These are phyloP conservation scores for Drosophila kikkawai DNA, from an alignment of 1,140 invertebrate genomes.

Conservation along the genomic window DNA sequence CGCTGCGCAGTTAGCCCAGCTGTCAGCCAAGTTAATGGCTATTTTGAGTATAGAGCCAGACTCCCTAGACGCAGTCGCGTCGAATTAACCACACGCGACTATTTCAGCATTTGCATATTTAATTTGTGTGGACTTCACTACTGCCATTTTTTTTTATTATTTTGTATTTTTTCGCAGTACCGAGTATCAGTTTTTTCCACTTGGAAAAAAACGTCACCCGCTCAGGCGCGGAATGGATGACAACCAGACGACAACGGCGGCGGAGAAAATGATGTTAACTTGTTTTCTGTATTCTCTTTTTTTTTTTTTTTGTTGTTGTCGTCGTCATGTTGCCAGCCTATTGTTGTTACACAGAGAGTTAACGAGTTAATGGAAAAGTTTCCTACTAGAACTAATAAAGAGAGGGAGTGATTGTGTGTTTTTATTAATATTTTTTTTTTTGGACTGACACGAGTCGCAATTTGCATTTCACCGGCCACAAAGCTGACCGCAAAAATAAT, in stretches of 20 bases:
- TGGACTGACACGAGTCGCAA: slow-evolving; percentile 41
- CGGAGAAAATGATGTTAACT: slow-evolving; percentile 59
- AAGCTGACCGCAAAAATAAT: slow-evolving; percentile 28
- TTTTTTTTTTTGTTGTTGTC: slow-evolving; percentile 18
- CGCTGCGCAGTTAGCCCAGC: slow-evolving; percentile 51
- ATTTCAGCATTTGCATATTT: slow-evolving; percentile 59
- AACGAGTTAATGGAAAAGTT: slow-evolving; percentile 80
- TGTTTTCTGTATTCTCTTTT: slow-evolving; percentile 14
- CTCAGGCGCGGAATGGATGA: slow-evolving; percentile 63
- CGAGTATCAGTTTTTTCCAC: slow-evolving; percentile 55
- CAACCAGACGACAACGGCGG: slow-evolving; percentile 54
- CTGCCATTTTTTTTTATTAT: neutral
- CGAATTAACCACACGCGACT: slow-evolving; percentile 57
- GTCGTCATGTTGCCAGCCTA: slow-evolving; percentile 41
- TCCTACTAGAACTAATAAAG: slow-evolving; percentile 54
- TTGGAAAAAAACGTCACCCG: slow-evolving; percentile 62
- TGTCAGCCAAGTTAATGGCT: slow-evolving; percentile 12
- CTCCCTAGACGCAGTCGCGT: slow-evolving; percentile 29
- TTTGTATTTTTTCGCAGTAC: slow-evolving; percentile 24
- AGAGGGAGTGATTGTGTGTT: slow-evolving; percentile 13
- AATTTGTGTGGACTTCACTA: slow-evolving; percentile 58
- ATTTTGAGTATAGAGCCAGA: slow-evolving; percentile 11
- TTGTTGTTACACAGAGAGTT: slow-evolving; percentile 67
- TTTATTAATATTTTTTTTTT: slow-evolving; percentile 45
- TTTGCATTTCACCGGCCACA: slow-evolving; percentile 38